Conservation (phyloP, 2,113 vertebrate genomes). For the Tonatia bakeri region DNA sequence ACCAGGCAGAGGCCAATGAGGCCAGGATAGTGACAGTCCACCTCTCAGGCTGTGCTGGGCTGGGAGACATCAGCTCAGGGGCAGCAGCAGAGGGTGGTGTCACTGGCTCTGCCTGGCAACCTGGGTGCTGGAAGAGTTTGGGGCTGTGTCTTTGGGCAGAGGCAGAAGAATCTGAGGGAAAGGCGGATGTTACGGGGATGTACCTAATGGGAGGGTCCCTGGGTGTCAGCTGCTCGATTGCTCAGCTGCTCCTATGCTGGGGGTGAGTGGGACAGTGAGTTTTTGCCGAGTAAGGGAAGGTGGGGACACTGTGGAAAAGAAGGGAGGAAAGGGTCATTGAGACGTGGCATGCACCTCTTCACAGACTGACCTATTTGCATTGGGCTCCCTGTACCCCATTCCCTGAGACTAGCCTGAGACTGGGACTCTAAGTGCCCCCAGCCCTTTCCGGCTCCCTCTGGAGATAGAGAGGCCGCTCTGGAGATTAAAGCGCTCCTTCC, state of each 20-base stretch:
- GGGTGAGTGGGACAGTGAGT: constrained; percentile 18
- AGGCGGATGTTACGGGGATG: neutral
- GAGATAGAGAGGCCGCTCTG: neutral
- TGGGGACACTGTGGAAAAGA: neutral
- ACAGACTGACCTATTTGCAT: neutral
- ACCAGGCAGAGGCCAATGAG: neutral
- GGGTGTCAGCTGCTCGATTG: constrained; percentile 37
- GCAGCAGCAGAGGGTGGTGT: constrained; percentile 11
- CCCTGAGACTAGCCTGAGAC: neutral
- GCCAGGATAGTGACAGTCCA: neutral
- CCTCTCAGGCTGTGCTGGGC: neutral
- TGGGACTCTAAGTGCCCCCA: neutral
- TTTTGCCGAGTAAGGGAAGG: constrained; percentile 70
- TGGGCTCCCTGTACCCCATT: neutral
- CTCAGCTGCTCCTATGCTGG: constrained; percentile 33
- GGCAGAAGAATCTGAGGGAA: neutral
- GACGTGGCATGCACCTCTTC: constrained; percentile 6
- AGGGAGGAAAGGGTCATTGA: constrained; percentile 30
- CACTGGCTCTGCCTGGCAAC: neutral
- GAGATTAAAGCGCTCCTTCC: neutral
- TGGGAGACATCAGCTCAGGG: neutral
- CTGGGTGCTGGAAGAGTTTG: neutral
- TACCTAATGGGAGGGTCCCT: constrained; percentile 6
- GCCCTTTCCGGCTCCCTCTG: neutral
- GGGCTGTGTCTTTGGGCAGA: neutral